Base-by-base conservation (phyloP, 2,113 vertebrate genomes). In the Benitochromis conjunctus region DNA sequence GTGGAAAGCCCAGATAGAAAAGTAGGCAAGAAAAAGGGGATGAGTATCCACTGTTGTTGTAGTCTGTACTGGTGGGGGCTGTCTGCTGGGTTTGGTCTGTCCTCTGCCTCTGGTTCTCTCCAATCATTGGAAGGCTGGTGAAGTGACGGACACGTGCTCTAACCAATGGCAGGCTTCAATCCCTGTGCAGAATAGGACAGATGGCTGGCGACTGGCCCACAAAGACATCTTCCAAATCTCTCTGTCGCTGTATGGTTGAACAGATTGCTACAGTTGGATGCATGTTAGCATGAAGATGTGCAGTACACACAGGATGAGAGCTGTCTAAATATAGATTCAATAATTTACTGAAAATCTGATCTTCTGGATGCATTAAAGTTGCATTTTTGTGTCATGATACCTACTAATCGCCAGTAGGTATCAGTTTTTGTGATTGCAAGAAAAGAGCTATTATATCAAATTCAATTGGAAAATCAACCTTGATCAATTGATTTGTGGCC, bases 211-310 rank as follows among this genome's bases (percentile, higher is more conserved):
- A 5, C 51, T 55, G 71, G 85, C 34, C 26, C 29, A 57, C 24
- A 57, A 19, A 71, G 16, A 31, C 69, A n/a, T 79, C 10, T 19
- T 66, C 6, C 79, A 82, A 55, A 31, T 55, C 58, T 71, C 6
- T 58, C 55, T 48, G 60, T 56, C 26, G 83, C 64, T 81, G 69
- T 87, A 71, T 71, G 78, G 41, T 62, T 58, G 77, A 51, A 80
- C 83, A 89, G 74, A 85, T 86, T 86, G 56, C 51, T 81, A 14
- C 57, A 71, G 36, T 84, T 84, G 82, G 79, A 82, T 69, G 56
- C 21, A 51, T 31, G 18, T 81, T 48, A n/a, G 58, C 69, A n/a
- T 2, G 46, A 31, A 53, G 46, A 51, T 76, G 10, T 76, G 26
- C 16, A 76, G 79, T 53, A n/a, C n/a, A 24, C 31, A 29, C 80